Evolutionary conservation across 2,797 vertebrate species (phyloP), one percentile per base, ranked within the genome.

Genomic region (Artibeus lituratus): DNA sequence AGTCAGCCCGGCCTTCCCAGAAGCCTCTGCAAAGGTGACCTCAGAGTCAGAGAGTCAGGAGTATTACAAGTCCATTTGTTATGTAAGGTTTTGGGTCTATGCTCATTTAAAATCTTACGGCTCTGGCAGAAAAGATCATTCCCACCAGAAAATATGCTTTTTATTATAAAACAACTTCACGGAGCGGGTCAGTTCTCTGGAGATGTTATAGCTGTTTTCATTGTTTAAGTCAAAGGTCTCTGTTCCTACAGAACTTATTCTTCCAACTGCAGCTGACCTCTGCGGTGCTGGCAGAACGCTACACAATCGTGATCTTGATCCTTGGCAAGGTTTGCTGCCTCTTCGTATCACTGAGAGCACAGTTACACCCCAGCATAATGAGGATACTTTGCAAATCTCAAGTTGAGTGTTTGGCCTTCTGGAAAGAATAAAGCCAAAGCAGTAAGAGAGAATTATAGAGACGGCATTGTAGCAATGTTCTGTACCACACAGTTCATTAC

Each of bases 311-410:
- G 93, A 90, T 87, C 90, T 89, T 73, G 10, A 97, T 93, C 78
- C 88, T 35, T 93, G 96, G 57, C 95, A 88, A 47, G 95, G 77
- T 95, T 97, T 96, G 96, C 81, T 96, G 95, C 76, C 62, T 94
- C 87, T 91, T 90, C 55, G 67, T 95, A 82, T 22, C 95, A 91
- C 9, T 94, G 78, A 96, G 95, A 92, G 81, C 97, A 97, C 90
- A 44, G 49, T 76, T 93, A 74, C 42, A 90, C 89, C 21, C 84
- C 87, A 81, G 39, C 47, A 82, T 35, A 96, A 97, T 19, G 19
- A 97, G 82, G 89, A 93, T 67, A 55, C 32, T 85, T 98, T 85
- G 91, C 96, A 77, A 97, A 88, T 49, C 72, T 97, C 91, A 76
- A 94, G 85, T 77, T 91, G 96, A 97, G 97, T 74, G 18, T 2